Base-by-base conservation (phyloP, 1,140 invertebrate species). In the Aethina tumida region DNA sequence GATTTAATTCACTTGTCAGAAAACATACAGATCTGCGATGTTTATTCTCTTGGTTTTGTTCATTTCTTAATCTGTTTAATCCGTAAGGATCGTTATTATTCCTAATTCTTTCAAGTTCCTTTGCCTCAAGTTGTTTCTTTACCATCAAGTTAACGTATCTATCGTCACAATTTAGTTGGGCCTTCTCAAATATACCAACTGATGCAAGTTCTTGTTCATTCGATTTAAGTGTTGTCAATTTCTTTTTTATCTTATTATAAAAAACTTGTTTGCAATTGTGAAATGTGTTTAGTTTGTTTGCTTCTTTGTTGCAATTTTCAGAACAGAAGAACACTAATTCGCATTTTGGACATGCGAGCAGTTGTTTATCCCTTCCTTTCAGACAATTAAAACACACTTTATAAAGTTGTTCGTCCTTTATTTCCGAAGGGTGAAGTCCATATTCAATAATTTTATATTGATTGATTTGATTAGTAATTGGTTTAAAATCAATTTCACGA, bases 371-470 rank as follows among this genome's bases (percentile, higher is more conserved):
- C 14, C 25, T 39, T 24, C 43, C 41, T 33, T 43, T 38, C 4
- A 47, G 21, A 36, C 56, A 58, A 14, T 55, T 36, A 37, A 45
- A 58, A 24, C 56, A 58, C 8, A 55, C 43, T n/a, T 40, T 40
- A 25, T 55, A 58, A 16, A 16, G 15, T 42, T 35, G 15, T 48
- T 32, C 16, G 30, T 15, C 8, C 40, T 42, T 16, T 13, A 13
- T 30, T 43, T 33, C 5, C 41, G 35, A 34, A 43, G 20, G n/a
- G 16, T 12, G 2, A 39, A 12, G n/a, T 21, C 10, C 7, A 22
- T 32, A 17, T 39, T 22, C 16, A 22, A 2, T 15, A 16, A 18
- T n/a, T 39, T n/a, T n/a, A n/a, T n/a, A n/a, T n/a, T n/a, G n/a
- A n/a, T n/a, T n/a, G n/a, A n/a, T n/a, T n/a, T n/a, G n/a, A n/a